Conservation (phyloP, 2,888 invertebrate genomes). For the Lasioglossum vierecki region DNA sequence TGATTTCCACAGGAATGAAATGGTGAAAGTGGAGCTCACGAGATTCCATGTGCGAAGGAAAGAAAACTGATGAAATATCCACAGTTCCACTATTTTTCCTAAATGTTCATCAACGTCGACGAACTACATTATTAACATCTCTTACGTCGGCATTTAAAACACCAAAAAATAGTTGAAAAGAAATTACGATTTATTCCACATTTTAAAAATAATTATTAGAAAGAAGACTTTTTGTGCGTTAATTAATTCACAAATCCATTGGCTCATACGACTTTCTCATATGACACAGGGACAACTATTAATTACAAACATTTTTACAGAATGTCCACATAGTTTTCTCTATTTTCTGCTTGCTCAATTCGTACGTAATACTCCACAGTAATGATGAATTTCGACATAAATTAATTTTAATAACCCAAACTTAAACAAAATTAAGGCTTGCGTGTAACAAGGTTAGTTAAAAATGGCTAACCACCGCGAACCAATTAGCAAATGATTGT, state of each 20-base stretch:
- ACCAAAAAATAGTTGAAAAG: background rate
- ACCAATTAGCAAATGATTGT: background rate
- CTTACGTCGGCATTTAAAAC: background rate
- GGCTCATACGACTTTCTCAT: background rate
- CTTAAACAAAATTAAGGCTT: background rate
- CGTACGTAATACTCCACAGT: background rate
- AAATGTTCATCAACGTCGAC: background rate
- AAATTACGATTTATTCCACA: background rate
- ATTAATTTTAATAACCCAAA: background rate
- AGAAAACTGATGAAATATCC: conserved; percentile 18
- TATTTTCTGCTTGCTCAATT: background rate
- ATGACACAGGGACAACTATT: background rate
- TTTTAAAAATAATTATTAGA: background rate
- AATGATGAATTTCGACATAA: background rate
- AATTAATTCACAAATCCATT: background rate
- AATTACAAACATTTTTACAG: background rate
- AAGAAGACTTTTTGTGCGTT: background rate
- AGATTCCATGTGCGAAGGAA: conserved; percentile 17
- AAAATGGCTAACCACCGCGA: background rate
- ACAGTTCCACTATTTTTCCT: background rate
- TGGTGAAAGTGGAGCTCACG: conserved; percentile 38
- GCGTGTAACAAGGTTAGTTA: background rate
- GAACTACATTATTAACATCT: background rate
- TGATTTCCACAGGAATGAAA: conserved; percentile 55
- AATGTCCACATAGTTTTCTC: background rate